These are phyloP conservation scores for Chaenogobius annularis DNA, from an alignment of 2,113 vertebrate species.

Conservation along the genomic window DNA sequence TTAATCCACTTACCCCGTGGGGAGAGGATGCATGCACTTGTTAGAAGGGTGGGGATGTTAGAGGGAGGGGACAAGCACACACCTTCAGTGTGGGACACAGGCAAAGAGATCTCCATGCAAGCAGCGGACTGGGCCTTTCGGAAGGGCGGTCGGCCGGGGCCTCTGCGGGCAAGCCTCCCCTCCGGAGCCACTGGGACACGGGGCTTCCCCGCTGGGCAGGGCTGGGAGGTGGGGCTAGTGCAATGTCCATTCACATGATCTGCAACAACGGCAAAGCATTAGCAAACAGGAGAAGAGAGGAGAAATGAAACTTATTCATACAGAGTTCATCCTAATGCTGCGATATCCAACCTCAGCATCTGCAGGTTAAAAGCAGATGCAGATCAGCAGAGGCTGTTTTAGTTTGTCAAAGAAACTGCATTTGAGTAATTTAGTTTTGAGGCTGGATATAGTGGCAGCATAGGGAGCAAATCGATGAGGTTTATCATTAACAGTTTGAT, in stretches of 20 bases:
- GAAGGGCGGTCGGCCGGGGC: conserved; percentile 93
- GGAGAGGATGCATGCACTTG: conserved; percentile 61
- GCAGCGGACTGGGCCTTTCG: conserved; percentile 98
- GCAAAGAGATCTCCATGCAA: conserved; percentile 99
- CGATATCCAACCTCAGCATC: conserved; percentile 50
- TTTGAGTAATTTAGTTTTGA: conserved; percentile 28
- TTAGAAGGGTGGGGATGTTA: conserved; percentile 40
- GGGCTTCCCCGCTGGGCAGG: conserved; percentile 86
- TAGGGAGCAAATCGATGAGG: conserved; percentile 43
- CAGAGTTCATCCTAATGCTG: conserved; percentile 27
- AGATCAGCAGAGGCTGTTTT: conserved; percentile 1
- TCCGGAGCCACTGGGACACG: conserved; percentile 87
- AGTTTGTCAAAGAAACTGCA: background rate
- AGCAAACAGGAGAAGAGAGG: conserved; percentile 65
- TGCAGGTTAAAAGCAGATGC: background rate
- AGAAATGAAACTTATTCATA: conserved; percentile 35
- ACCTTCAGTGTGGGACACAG: conserved; percentile 96
- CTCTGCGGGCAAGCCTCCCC: conserved; percentile 88
- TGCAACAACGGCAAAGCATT: conserved; percentile 83
- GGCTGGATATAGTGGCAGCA: conserved; percentile 48
- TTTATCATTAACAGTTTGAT: conserved; percentile 38
- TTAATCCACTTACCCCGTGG: conserved; percentile 49
- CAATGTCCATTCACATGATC: conserved; percentile 98
- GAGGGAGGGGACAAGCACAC: conserved; percentile 74
- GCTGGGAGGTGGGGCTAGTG: conserved; percentile 92